Evolutionary conservation across 2,113 vertebrate species (phyloP), one percentile per base, ranked within the genome.

Genomic region (Toxotes jaculatrix): DNA sequence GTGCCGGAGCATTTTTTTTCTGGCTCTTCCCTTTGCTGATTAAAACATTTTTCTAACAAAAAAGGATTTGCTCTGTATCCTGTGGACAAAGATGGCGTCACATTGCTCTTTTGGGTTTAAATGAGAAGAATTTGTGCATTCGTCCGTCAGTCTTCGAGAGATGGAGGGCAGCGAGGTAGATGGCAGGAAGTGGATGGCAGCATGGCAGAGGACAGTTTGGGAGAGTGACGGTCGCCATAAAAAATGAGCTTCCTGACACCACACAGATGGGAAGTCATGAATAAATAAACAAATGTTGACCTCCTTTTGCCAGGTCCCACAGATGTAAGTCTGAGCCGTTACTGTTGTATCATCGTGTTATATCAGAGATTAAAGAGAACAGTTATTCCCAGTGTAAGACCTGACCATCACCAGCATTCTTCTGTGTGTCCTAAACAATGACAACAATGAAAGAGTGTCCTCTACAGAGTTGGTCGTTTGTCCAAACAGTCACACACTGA

Each of bases 71-170:
- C 74, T 74, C 13, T 14, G 51, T 82, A 79, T 76, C 86, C 23
- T 13, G 43, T 49, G 66, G 77, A 27, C 83, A 83, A 88, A 91
- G 89, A 93, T 92, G 87, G 85, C 23, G 63, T 83, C 74, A 90
- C 74, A 91, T 87, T 88, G 84, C 73, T 90, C 72, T 86, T 89
- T 76, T 68, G 80, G 71, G 42, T 69, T 82, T 83, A 61, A 83
- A 74, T 6, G 14, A 63, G 53, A 34, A 38, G 11, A 80, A 61
- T 69, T 78, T 74, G 68, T 65, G 56, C 84, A 56, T 70, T 36
- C 56, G 61, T 59, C 62, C 14, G 3, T 5, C 38, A 1, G 5
- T 57, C 55, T 83, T 49, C 43, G 43, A n/a, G 70, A 67, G 77
- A 76, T 47, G 1, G 19, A 53, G 47, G 49, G 34, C 42, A 45